phyloP scores from a whole-genome alignment of 2,113 vertebrate species.

The Mugil cephalus region DNA sequence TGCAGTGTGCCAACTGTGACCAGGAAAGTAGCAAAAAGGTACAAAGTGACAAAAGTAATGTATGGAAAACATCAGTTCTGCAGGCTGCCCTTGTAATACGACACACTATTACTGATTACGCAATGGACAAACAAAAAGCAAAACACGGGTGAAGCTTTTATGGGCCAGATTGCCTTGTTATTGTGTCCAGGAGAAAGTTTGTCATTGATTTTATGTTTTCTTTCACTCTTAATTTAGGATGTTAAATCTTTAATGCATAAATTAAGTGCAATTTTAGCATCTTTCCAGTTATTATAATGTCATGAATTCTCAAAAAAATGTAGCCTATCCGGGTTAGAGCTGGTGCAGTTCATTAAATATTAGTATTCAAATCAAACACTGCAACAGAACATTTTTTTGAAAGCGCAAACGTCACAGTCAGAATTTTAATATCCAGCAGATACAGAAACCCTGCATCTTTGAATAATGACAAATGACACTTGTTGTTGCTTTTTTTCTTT shows the following conservation, averaged over 20 bases:
- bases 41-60: neutral
- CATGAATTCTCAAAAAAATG: neutral
- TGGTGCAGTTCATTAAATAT: neutral
- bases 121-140: no score
- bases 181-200: neutral
- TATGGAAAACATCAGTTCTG: neutral
- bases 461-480: neutral
- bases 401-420: no score
- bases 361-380: no score
- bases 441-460: neutral
- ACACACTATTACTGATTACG: no score
- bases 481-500: neutral
- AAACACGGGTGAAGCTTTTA: neutral
- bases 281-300: neutral
- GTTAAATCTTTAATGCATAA: neutral
- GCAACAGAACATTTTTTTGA: neutral
- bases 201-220: neutral
- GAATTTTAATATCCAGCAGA: no score
- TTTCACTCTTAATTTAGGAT: no score
- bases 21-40: slow-evolving; percentile 88
- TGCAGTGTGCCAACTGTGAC: slow-evolving; percentile 95
- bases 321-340: neutral
- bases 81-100: no score
- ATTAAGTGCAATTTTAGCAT: neutral
- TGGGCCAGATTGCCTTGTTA: neutral